Evolutionary conservation across 2,113 vertebrate genomes (phyloP).

Genomic region (Salvelinus fontinalis): DNA sequence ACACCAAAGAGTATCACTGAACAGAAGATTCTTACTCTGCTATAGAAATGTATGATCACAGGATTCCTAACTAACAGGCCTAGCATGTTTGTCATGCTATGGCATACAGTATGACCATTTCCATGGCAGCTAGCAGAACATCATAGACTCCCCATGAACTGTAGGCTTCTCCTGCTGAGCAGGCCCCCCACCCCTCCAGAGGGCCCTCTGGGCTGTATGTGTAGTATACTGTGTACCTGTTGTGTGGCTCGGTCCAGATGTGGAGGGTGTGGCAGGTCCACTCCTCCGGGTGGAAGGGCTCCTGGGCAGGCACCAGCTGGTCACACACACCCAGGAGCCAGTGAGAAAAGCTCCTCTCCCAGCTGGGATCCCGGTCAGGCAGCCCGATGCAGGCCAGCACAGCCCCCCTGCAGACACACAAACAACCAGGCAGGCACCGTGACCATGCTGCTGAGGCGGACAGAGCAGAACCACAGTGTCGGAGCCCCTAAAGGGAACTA

Average conservation of each 20-base stretch:
- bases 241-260: slow-evolving; percentile 87
- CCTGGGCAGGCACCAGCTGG: slow-evolving; percentile 79
- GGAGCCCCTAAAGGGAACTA: not conserved
- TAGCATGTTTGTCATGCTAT: not conserved
- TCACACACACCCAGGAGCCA: slow-evolving; percentile 95
- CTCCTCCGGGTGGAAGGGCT: slow-evolving; percentile 79
- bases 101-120: too few relatives aligned
- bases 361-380: slow-evolving; percentile 88
- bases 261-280: slow-evolving; percentile 89
- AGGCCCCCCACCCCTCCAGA: too few relatives aligned
- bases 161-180: too few relatives aligned
- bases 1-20: too few relatives aligned
- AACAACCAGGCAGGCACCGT: not conserved
- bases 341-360: slow-evolving; percentile 82
- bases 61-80: not conserved
- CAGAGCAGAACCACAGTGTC: not conserved
- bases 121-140: too few relatives aligned
- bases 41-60: not conserved
- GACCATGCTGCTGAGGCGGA: too few relatives aligned
- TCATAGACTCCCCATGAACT: too few relatives aligned
- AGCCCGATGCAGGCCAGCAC: slow-evolving; percentile 92
- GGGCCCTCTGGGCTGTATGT: not conserved
- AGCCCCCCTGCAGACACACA: slow-evolving; percentile 76
- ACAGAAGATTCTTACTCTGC: not conserved
- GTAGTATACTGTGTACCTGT: slow-evolving; percentile 60